Base-by-base conservation (phyloP, 2,888 invertebrate species). In the Diploptera punctata region DNA sequence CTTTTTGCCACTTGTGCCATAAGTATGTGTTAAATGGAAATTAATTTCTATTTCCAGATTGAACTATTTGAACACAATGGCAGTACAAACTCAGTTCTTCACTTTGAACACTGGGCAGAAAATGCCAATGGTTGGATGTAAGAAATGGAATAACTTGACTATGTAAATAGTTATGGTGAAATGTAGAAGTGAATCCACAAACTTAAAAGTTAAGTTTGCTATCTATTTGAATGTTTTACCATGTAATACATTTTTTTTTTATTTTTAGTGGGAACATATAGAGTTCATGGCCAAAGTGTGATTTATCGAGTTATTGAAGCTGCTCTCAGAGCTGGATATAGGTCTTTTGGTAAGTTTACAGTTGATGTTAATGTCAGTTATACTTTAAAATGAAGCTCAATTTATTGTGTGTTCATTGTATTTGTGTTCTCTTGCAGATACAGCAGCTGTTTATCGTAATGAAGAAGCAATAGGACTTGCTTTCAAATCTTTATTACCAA, bases 401-500 rank as follows among this genome's bases (percentile, higher is more conserved):
- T n/a, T n/a, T n/a, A n/a, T 18, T 52, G 10, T 18, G 13, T n/a
- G 24, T 3, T 52, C 19, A 10, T 10, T n/a, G 13, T 52, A 21
- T 19, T 19, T 18, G 19, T 19, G 18, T 52, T 24, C 16, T 75
- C 74, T 82, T 81, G 73, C 81, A 93, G 95, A 95, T 83, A 94
- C 93, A 26, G 94, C 94, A 10, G 86, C 89, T 57, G 90, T 90
- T 1, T 95, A 94, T 81, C 84, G 86, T 43, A 95, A 95, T 81
- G 94, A 95, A 82, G 80, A 81, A 65, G 87, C 90, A 70, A 87
- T 95, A 75, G 91, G 90, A 16, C 81, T 83, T 29, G 90, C 91
- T 5, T 83, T 95, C 24, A 86, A 87, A 78, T 82, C 81, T 70
- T 82, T 91, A 21, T 81, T 94, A 52, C 91, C 92, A 0, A 91